Evolutionary conservation across 1,140 invertebrate genomes (phyloP).

Genomic region (Drosophila kurseongensis): DNA sequence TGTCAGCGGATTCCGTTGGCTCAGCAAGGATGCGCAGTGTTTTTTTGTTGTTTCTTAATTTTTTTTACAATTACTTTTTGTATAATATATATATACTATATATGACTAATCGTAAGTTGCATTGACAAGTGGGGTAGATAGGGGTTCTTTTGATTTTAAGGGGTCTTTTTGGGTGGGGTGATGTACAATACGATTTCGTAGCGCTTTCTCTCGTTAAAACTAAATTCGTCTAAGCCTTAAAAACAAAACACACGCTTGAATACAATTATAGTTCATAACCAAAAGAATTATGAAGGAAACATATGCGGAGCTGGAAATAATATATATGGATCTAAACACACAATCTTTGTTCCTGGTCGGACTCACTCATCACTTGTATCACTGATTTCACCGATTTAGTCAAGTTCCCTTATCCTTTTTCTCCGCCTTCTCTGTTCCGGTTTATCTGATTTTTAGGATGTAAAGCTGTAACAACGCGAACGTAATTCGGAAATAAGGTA

Average conservation of each 20-base stretch:
- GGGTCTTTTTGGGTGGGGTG: constrained; percentile 34
- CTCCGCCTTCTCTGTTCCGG: background rate
- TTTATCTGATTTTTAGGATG: constrained; percentile 24
- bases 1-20: constrained; percentile 44
- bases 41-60: constrained; percentile 20
- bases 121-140: constrained; percentile 48
- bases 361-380: constrained; percentile 54
- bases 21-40: constrained; percentile 51
- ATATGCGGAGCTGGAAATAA: constrained; percentile 19
- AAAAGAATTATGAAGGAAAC: constrained; percentile 24
- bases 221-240: constrained; percentile 47
- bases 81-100: constrained; percentile 34
- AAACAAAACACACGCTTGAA: constrained; percentile 37
- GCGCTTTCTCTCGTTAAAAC: constrained; percentile 32
- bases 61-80: constrained; percentile 52
- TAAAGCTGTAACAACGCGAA: constrained; percentile 59
- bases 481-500: constrained; percentile 37
- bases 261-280: constrained; percentile 27
- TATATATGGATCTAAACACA: constrained; percentile 24
- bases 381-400: constrained; percentile 44
- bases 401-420: constrained; percentile 25
- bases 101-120: constrained; percentile 60
- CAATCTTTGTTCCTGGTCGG: constrained; percentile 42
- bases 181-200: constrained; percentile 61
- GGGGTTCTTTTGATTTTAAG: constrained; percentile 14